Evolutionary conservation across 1,140 invertebrate genomes (phyloP).

Genomic region (Diprion similis): DNA sequence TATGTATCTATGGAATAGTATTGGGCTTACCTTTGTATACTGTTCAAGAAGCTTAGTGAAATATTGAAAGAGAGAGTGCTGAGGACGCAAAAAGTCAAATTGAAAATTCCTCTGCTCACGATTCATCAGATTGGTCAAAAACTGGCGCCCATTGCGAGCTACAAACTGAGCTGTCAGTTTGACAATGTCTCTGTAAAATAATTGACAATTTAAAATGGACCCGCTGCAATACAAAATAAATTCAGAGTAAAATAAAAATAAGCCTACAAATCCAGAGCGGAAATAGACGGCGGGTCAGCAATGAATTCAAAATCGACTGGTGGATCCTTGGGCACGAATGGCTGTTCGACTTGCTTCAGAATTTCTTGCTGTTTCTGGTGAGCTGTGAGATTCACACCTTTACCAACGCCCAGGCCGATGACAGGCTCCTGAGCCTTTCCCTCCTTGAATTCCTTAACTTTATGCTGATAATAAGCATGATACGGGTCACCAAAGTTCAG

Average conservation of each 20-base stretch:
- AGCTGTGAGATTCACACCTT: slow-evolving; percentile 70
- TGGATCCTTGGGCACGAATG: slow-evolving; percentile 93
- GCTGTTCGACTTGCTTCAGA: slow-evolving; percentile 85
- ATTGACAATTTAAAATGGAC: slow-evolving; percentile 21
- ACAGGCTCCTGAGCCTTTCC: slow-evolving; percentile 73
- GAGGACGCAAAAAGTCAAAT: slow-evolving; percentile 98
- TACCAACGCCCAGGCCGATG: slow-evolving; percentile 47
- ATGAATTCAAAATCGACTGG: slow-evolving; percentile 97
- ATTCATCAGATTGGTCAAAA: slow-evolving; percentile 98
- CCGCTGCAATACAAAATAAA: slow-evolving; percentile 20
- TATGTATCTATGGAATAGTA: slow-evolving; percentile 3
- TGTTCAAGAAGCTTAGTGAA: slow-evolving; percentile 98
- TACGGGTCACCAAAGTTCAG: slow-evolving; percentile 97
- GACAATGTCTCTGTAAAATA: slow-evolving; percentile 86
- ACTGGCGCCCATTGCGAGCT: slow-evolving; percentile 96
- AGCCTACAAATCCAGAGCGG: slow-evolving; percentile 92
- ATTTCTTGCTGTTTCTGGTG: slow-evolving; percentile 90
- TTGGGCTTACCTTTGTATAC: slow-evolving; percentile 84
- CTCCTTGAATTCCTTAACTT: slow-evolving; percentile 95
- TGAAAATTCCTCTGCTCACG: slow-evolving; percentile 98
- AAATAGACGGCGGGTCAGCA: slow-evolving; percentile 98
- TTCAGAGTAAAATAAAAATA: slow-evolving; percentile 36
- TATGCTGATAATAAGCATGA: slow-evolving; percentile 98
- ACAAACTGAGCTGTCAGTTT: slow-evolving; percentile 99
- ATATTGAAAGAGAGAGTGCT: slow-evolving; percentile 98